Base-by-base conservation (phyloP, 2,888 invertebrate species). In the Magallana nippona region DNA sequence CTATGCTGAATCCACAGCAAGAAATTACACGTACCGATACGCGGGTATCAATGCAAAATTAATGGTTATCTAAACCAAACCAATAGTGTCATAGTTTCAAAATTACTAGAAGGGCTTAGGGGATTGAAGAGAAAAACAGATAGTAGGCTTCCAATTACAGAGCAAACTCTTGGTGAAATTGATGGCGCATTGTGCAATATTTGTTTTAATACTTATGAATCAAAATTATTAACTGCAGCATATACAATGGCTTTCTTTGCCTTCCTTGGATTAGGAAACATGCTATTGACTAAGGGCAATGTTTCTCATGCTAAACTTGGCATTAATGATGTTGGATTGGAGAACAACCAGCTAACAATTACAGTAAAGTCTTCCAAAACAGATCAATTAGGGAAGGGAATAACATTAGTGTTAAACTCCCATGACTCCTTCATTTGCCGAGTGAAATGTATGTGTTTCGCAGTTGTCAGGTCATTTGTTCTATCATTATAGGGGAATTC, bases 321-420 rank as follows among this genome's bases (percentile, higher is more conserved):
- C 11, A 27, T 80, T 57, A 58, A 27, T 19, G 80, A 80, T 80
- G 32, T 58, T 11, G 27, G 15, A 32, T 27, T 57, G 22, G 10
- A 10, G 11, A n/a, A n/a, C 22, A 32, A 15, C 17, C 13, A 78
- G 44, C 32, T 78, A 10, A 13, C 22, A 1, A 11, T 78, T 27
- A 27, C n/a, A 27, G 32, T 58, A 15, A 55, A 58, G 22, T 58
- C 10, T 19, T 80, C 80, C 22, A 58, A 80, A 80, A 57, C 80
- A 17, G 80, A 80, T 27, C 80, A 80, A 27, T 80, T 27, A 11
- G 58, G 80, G 13, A 80, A 22, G 27, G 80, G 80, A 17, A 55
- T 22, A n/a, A 27, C 10, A 27, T 58, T 80, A 15, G 19, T 80
- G 10, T 8, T 80, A 1, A 55, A 80, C n/a, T 58, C n/a, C 11